Evolutionary conservation across 2,797 vertebrate species (phyloP).

Genomic region (Cyprinella venusta): DNA sequence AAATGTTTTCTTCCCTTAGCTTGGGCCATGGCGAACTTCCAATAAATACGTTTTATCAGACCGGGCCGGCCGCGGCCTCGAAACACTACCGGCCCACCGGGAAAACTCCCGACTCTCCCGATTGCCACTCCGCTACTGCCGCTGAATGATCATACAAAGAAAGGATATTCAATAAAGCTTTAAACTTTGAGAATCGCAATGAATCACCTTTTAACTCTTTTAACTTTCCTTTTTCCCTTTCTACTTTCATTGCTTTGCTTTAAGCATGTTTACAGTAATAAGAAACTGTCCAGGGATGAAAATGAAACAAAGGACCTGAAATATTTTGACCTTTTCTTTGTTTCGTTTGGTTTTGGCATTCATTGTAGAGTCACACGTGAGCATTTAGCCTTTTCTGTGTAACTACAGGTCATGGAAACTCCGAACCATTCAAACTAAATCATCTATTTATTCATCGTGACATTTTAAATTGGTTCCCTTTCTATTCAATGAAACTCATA

Average conservation of each 20-base stretch:
- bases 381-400: background rate
- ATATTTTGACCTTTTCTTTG: slow-evolving; percentile 7
- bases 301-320: slow-evolving; percentile 40
- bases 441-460: background rate
- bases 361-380: background rate
- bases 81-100: too few species aligned
- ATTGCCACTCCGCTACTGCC: too few species aligned
- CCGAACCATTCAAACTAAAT: background rate
- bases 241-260: slow-evolving; percentile 27
- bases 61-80: too few species aligned
- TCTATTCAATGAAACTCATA: background rate
- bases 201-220: slow-evolving; percentile 32
- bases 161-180: slow-evolving; percentile 1
- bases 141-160: background rate
- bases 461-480: background rate
- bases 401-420: background rate
- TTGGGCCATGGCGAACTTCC: too few species aligned
- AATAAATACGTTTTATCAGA: too few species aligned
- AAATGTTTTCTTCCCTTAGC: too few species aligned
- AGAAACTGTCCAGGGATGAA: slow-evolving; percentile 4
- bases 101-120: too few species aligned
- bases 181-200: slow-evolving; percentile 11
- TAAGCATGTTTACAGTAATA: slow-evolving; percentile 48
- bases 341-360: background rate
- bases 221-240: slow-evolving; percentile 19